Evolutionary conservation across 2,113 vertebrate genomes (phyloP), one percentile per base, ranked within the genome.

Genomic region (Uria aalge): DNA sequence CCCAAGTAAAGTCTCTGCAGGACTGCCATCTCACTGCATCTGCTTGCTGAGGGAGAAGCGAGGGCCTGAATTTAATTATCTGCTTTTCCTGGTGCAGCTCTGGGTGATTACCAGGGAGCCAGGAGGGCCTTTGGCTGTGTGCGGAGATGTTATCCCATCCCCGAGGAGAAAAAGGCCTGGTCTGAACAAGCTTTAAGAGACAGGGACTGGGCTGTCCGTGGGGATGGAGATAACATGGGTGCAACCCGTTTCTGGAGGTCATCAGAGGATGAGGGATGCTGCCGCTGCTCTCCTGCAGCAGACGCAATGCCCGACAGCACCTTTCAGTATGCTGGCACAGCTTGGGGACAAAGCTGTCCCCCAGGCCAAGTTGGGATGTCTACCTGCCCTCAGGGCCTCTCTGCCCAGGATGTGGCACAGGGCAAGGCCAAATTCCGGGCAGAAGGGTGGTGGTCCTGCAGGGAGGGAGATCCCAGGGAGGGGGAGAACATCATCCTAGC

Each of bases 51-150:
- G 67, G 56, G 8, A 67, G 45, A 94, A 77, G 29, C 1, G 5
- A 87, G 77, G 29, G 52, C 36, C 64, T 85, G 84, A 94, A 78
- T 90, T 81, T 81, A 95, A 95, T 87, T 91, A 89, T 30, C 64
- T 78, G 12, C 43, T 90, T 81, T 72, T 78, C 48, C 87, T 60
- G 15, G 29, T 66, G 40, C 21, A 29, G 45, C 19, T 52, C 79
- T 67, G 53, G 27, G 41, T 93, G 90, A 90, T 83, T 72, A 92
- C 57, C 1, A 2, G 43, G 48, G 79, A 92, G 96, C 71, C 86
- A 91, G 48, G n/a, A 92, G 30, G 29, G 72, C 32, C 62, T 79
- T 76, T 0, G 0, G 50, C 80, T 73, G 59, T 77, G 50, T 64
- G 53, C 2, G 8, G 64, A 78, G 80, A 57, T 66, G 24, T 57